Base-by-base conservation (phyloP, 2,113 vertebrate genomes). In the Monopterus albus region DNA sequence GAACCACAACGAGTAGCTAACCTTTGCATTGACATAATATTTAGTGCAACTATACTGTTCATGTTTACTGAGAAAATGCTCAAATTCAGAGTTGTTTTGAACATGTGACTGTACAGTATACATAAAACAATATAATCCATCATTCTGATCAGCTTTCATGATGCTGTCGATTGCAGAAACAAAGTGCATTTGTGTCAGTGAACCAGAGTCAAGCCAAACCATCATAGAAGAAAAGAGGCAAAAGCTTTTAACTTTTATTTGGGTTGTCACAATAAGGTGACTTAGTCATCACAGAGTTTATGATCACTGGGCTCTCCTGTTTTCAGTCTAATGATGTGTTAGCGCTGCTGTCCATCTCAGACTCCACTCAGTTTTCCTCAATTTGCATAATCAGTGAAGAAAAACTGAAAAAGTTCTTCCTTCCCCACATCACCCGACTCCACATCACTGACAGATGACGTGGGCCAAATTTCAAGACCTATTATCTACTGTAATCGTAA, bases 221-320 rank as follows among this genome's bases (percentile, higher is more conserved):
- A n/a, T n/a, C n/a, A n/a, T n/a, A n/a, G n/a, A n/a, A n/a, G n/a
- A n/a, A n/a, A n/a, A n/a, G n/a, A n/a, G n/a, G 23, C 14, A 7
- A 52, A 42, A 25, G 9, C 10, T 14, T 62, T 42, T 40, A 36
- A 31, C 8, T 43, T 39, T 53, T 13, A 12, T 67, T 57, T 38
- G 56, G 38, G 36, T 18, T 33, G 33, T 50, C 42, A 23, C 39
- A 17, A 40, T 40, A 49, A 42, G 36, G 36, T 36, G 35, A 53
- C 35, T 33, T 63, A 49, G 28, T 40, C 38, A 20, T 35, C 0
- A 6, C 1, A 49, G 25, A 31, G 47, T 53, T 39, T 35, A 45
- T 56, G 8, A 63, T 46, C n/a, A 21, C 11, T 79, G 21, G 29
- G 45, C 46, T 39, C 47, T 42, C 3, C 58, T 47, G 33, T 53